Base-by-base conservation (phyloP, 2,888 invertebrate species). In the Philopedon plagiatum region DNA sequence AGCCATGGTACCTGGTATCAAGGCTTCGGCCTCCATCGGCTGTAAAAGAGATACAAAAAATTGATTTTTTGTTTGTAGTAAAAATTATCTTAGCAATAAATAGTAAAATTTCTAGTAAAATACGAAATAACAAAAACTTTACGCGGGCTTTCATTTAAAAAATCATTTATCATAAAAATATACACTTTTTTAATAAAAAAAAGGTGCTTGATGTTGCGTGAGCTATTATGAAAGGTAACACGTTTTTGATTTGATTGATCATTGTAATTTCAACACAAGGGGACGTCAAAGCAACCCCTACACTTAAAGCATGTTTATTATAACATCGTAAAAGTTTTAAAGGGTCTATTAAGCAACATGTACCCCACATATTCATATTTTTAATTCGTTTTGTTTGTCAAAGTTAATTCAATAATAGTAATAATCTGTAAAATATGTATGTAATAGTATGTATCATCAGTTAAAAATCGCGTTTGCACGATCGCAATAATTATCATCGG, bases 231-330 rank as follows among this genome's bases (percentile, higher is more conserved):
- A 41, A 61, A 68, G 54, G 54, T 29, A 29, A 62, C 68, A 68
- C 56, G 68, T 51, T 61, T 65, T 41, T 37, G 37, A 61, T 62
- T 61, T 68, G 68, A 68, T 68, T 62, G 68, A 68, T 68, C 68
- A 68, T 68, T 61, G 54, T 68, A 68, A 68, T 68, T 68, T 68
- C 61, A 51, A 62, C 60, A 66, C 37, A 18, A 58, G 26, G 39
- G 68, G 41, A 61, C 54, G 68, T 68, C 61, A 62, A 54, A 68
- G 54, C 51, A 54, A 56, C 61, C 61, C 68, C 68, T 15, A 11
- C 19, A 13, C 57, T 57, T 39, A 44, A 21, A 29, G 26, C 29
- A 13, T 68, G 60, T 61, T 68, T 67, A 60, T 68, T 49, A 39
- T 39, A 49, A 44, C 51, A 61, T 39, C 1, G 26, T 23, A 51